These are phyloP conservation scores for Ectemnius lituratus DNA, from an alignment of 2,888 invertebrate genomes.

Conservation along the genomic window DNA sequence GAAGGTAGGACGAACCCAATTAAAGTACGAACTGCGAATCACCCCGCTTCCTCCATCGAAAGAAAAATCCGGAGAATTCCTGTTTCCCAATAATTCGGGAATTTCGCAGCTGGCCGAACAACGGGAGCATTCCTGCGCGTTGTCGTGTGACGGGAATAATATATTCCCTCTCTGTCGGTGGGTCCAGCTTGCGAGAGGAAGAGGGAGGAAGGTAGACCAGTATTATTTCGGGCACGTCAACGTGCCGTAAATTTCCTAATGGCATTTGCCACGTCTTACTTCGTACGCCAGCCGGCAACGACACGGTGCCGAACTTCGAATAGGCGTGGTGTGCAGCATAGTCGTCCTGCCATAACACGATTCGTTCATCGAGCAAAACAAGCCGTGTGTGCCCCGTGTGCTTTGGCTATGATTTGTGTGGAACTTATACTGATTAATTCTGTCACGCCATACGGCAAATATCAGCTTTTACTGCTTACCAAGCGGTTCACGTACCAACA, in stretches of 20 bases:
- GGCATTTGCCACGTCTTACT: constrained; percentile 24
- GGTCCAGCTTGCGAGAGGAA: background rate
- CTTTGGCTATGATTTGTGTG: background rate
- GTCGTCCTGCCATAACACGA: background rate
- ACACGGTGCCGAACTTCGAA: constrained; percentile 9
- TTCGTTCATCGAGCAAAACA: background rate
- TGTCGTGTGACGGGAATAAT: constrained; percentile 11
- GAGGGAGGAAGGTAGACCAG: background rate
- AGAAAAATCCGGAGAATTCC: background rate
- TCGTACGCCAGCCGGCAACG: constrained; percentile 17
- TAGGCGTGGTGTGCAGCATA: background rate
- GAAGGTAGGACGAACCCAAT: too few relatives aligned
- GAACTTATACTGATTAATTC: background rate
- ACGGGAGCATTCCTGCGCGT: background rate
- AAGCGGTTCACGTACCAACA: too few relatives aligned
- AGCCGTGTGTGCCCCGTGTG: background rate
- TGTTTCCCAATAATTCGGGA: constrained; percentile 1
- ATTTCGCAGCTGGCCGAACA: constrained; percentile 5
- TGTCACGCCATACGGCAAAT: too few relatives aligned
- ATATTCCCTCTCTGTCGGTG: background rate
- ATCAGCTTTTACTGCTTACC: too few relatives aligned
- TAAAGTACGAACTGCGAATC: too few relatives aligned
- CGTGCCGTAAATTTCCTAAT: constrained; percentile 37
- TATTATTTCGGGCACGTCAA: constrained; percentile 40
- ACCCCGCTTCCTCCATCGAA: background rate